Percentiles rank a stretch among this genome's conserved stretches.
Evolutionary conservation across 2,888 invertebrate genomes (phyloP).

Genomic region (Dasypogon diadema): DNA sequence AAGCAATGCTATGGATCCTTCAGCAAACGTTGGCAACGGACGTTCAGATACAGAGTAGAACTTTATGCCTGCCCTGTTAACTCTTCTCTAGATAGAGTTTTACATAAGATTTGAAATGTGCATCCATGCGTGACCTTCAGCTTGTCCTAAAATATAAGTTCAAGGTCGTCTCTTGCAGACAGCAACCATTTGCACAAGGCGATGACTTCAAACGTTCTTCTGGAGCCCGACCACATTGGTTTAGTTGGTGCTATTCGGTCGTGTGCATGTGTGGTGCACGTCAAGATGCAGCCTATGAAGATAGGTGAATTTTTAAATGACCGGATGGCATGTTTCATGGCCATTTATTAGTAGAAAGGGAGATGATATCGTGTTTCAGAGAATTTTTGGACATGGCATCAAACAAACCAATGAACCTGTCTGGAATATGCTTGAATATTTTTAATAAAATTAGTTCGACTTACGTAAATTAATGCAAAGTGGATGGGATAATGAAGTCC

Average conservation of each 20-base stretch:
- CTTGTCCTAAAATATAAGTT: conserved; percentile 55
- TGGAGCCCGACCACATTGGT: neutral
- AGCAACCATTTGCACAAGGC: neutral
- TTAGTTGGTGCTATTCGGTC: neutral
- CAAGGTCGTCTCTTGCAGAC: conserved; percentile 50
- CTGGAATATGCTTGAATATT: conserved; percentile 10
- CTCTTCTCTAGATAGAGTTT: conserved; percentile 1
- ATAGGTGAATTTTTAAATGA: conserved; percentile 22
- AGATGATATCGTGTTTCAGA: conserved; percentile 39
- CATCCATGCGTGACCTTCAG: conserved; percentile 53
- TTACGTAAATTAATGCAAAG: neutral
- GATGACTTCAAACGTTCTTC: conserved; percentile 10
- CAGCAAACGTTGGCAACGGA: neutral
- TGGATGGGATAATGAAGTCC: no score
- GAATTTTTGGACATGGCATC: conserved; percentile 35
- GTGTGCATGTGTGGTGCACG: conserved; percentile 16
- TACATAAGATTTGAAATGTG: conserved; percentile 45
- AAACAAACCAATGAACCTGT: conserved; percentile 23
- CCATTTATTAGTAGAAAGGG: conserved; percentile 14
- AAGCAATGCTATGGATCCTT: conserved; percentile 7
- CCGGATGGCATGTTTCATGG: conserved; percentile 37
- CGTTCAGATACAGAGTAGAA: conserved; percentile 4
- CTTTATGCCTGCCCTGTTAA: neutral
- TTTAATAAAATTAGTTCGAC: conserved; percentile 38
- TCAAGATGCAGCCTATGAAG: neutral